These are phyloP conservation scores for Pardalotus punctatus DNA, from an alignment of 2,113 vertebrate species.

Conservation along the genomic window DNA sequence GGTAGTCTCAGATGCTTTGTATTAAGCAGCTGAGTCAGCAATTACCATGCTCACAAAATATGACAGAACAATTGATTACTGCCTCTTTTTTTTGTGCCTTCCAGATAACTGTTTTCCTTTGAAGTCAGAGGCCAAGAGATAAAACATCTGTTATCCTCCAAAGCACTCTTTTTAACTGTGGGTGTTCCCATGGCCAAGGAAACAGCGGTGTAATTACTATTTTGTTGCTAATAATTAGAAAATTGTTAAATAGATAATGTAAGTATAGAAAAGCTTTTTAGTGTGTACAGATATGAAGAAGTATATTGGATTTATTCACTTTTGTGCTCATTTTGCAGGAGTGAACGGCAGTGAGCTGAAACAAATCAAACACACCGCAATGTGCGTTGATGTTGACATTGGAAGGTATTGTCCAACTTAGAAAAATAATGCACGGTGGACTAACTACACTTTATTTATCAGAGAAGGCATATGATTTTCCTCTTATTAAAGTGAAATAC, in stretches of 20 bases:
- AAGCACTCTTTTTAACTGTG: not conserved
- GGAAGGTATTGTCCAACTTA: not conserved
- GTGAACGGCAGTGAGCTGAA: not conserved
- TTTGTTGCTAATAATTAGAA: conserved; percentile 27
- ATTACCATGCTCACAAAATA: conserved; percentile 9
- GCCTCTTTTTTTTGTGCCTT: not conserved
- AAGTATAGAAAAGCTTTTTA: not conserved
- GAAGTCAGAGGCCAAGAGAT: conserved; percentile 47
- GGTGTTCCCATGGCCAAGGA: not conserved
- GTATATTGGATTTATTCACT: not conserved
- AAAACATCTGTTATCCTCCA: conserved; percentile 37
- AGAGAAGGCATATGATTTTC: not conserved
- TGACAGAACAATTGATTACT: conserved; percentile 54
- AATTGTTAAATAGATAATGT: not conserved
- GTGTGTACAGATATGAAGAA: not conserved
- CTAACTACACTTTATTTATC: not conserved
- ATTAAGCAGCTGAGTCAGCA: conserved; percentile 19
- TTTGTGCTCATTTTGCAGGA: not conserved
- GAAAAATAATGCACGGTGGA: not conserved
- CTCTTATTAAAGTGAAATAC: not conserved
- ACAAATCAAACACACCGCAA: not conserved
- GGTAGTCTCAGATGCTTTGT: not conserved
- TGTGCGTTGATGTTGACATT: not conserved
- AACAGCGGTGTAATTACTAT: not conserved
- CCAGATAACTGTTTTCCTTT: conserved; percentile 43